Evolutionary conservation across 2,113 vertebrate species (phyloP), one percentile per base, ranked within the genome.

Genomic region (Chloebia gouldiae): DNA sequence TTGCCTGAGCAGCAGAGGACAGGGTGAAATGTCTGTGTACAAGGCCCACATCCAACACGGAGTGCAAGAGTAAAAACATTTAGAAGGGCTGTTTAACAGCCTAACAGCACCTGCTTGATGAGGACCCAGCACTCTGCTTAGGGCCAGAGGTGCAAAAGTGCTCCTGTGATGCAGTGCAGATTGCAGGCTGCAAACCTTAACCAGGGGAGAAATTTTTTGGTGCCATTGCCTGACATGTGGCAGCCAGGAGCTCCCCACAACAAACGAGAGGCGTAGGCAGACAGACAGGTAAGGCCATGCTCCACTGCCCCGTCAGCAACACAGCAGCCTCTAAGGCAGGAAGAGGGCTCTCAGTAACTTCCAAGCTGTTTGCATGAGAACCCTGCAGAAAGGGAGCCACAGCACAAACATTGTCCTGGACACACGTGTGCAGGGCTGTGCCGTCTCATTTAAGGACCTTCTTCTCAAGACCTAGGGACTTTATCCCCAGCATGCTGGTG

Each of bases 1-100:
- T 23, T 66, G 47, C 54, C 37, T 39, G 57, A 81, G 81, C 53
- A 80, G 73, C 45, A 31, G 54, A 61, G 35, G 47, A 80, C 2
- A 19, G 56, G n/a, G 20, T 4, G 2, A 82, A 45, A 56, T 1
- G 2, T 16, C 33, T 40, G 25, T 1, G 0, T 21, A 8, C 13
- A 15, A 35, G 50, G 40, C 18, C 33, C 33, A 14, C 33, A 14
- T 54, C 13, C 47, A 61, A 20, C 4, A 0, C 1, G 5, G 28
- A 40, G 24, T 21, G 17, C 19, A 56, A 17, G 14, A 35, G 13
- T 49, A 14, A 73, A 61, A 60, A 50, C 45, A 35, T 44, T 90
- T 27, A 14, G 15, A 64, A 82, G 63, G 24, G 30, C 16, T 1
- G 0, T 35, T 31, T 28, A 40, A 11, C 16, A 49, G 70, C 37